Evolutionary conservation across 2,797 vertebrate genomes (phyloP), one percentile per base, ranked within the genome.

Genomic region (Typhlichthys eigenmanni): DNA sequence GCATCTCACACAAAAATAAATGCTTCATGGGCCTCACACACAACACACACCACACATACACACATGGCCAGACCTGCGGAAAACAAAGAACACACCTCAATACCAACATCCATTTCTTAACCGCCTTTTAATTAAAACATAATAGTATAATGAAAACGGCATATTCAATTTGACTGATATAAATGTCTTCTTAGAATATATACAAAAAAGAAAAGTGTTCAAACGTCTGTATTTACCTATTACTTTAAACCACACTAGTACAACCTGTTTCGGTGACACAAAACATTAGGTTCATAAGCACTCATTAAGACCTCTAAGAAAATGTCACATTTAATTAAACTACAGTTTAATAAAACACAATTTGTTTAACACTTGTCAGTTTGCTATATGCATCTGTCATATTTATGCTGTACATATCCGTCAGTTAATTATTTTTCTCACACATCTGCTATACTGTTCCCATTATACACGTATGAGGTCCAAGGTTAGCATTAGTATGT

Each of bases 321-420:
- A 13, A 29, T 67, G 10, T 60, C 58, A 59, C 59, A 34, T 77
- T 59, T 54, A 55, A 68, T 78, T 55, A 70, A 72, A 51, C 49
- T 43, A 47, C 34, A 55, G 8, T 71, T 14, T 54, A 16, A 29
- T 29, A 4, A 43, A 62, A 67, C 17, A 61, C 32, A 69, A 38
- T 52, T 46, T 62, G 46, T 66, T 65, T 76, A 47, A 51, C 65
- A 69, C 50, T 45, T 54, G 63, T 67, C 64, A 71, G 68, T 50
- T 62, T 47, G 16, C 75, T 56, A 29, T 63, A 13, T 70, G 71
- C 13, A 47, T 58, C 48, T 14, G 29, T 69, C 58, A 66, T 64
- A 46, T 63, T 34, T 55, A 17, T 29, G 3, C 16, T 64, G 58
- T 32, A 69, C 49, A 72, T 58, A 66, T 79, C 62, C 48, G 62